Conservation (phyloP, 2,113 vertebrate species). For the Calidris pugnax region DNA sequence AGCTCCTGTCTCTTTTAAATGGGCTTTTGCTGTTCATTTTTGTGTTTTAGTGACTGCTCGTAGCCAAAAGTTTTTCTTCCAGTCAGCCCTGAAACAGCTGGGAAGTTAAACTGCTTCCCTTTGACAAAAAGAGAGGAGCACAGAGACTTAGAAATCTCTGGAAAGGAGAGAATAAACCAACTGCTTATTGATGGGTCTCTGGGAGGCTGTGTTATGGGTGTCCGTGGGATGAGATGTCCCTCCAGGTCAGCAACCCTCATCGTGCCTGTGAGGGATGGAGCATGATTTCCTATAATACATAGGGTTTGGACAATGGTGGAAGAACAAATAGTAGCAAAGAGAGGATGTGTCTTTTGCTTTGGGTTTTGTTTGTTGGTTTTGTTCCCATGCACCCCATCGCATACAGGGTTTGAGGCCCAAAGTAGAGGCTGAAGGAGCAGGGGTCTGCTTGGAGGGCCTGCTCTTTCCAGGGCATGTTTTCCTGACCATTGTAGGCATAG, state of each 20-base stretch:
- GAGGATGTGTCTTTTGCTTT: not conserved
- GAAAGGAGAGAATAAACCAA: not conserved
- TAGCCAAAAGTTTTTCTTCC: not conserved
- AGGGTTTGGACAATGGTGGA: not conserved
- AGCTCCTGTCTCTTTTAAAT: not conserved
- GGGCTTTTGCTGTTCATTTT: not conserved
- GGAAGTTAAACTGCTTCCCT: not conserved
- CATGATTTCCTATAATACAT: rapidly evolving
- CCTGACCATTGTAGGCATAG: rapidly evolving
- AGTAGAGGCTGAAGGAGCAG: not conserved
- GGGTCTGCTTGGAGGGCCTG: not conserved
- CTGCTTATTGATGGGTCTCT: not conserved
- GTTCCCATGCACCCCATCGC: not conserved
- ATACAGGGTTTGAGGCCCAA: not conserved
- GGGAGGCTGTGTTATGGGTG: not conserved
- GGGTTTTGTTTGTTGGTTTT: not conserved
- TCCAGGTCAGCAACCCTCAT: not conserved
- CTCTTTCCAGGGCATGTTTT: not conserved
- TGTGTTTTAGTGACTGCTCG: not conserved
- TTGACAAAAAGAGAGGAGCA: not conserved
- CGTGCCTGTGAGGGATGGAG: not conserved
- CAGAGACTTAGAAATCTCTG: not conserved
- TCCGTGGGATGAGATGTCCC: not conserved
- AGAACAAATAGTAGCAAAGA: not conserved
- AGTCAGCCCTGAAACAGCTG: not conserved